Conservation (phyloP, 2,113 vertebrate genomes). For the Gopherus evgoodei region DNA sequence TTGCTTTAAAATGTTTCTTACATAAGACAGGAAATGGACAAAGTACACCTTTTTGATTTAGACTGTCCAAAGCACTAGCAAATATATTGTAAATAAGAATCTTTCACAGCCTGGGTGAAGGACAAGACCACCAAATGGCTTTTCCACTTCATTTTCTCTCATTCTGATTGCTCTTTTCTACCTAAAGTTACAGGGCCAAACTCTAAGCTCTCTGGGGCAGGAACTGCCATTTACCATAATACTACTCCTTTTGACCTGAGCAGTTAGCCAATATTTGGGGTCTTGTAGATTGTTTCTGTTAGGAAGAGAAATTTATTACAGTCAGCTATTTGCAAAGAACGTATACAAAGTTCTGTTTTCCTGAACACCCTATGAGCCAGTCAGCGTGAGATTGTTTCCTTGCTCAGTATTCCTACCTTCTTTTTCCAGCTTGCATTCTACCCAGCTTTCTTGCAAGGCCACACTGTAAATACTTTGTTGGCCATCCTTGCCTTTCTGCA, state of each 20-base stretch:
- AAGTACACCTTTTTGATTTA: background rate
- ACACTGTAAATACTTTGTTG: background rate
- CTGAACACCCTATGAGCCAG: slow-evolving; percentile 35
- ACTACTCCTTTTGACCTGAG: background rate
- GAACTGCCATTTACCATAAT: background rate
- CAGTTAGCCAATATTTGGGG: background rate
- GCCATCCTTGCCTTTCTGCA: background rate
- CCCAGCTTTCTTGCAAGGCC: slow-evolving; percentile 37
- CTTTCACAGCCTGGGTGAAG: background rate
- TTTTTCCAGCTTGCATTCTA: slow-evolving; percentile 23
- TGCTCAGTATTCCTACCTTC: background rate
- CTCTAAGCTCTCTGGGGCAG: background rate
- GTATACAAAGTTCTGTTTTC: background rate
- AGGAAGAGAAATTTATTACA: background rate
- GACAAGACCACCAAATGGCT: background rate
- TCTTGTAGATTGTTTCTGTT: background rate
- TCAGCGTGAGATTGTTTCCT: background rate
- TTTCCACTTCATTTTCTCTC: background rate
- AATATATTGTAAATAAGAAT: background rate
- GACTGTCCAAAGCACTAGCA: background rate
- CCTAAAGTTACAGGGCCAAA: background rate
- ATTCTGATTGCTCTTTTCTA: background rate
- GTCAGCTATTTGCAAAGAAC: background rate
- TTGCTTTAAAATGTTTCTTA: background rate
- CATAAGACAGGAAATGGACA: background rate